Evolutionary conservation across 2,888 invertebrate genomes (phyloP).

Genomic region (Parnassius mnemosyne): DNA sequence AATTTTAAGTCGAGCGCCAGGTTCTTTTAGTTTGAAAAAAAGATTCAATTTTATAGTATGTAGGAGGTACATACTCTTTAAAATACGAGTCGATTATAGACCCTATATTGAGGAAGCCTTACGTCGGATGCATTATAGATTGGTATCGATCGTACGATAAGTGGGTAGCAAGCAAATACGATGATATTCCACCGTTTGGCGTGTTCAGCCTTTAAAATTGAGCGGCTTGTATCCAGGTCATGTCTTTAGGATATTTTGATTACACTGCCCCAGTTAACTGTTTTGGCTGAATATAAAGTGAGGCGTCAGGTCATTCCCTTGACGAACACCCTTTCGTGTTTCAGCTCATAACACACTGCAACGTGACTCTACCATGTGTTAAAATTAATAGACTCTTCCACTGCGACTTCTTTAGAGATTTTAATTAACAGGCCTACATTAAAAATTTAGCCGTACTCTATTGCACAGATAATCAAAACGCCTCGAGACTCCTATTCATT

Average conservation of each 20-base stretch:
- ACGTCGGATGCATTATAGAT: constrained; percentile 28
- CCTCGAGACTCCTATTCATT: constrained; percentile 19
- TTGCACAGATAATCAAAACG: constrained; percentile 15
- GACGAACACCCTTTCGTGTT: too few relatives aligned
- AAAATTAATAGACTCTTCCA: too few relatives aligned
- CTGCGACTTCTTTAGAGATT: too few relatives aligned
- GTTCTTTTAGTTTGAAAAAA: too few relatives aligned
- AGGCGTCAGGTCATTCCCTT: neutral
- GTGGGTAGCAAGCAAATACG: constrained; percentile 28
- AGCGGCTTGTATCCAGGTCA: constrained; percentile 9
- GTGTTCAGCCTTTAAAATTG: constrained; percentile 17
- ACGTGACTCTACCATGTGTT: too few relatives aligned
- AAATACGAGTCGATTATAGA: constrained; percentile 1
- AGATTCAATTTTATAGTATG: too few relatives aligned
- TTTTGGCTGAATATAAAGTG: constrained; percentile 7
- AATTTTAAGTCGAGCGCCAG: too few relatives aligned
- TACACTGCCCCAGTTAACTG: constrained; percentile 8
- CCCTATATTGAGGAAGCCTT: constrained; percentile 3
- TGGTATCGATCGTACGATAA: constrained; percentile 23
- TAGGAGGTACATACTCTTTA: too few relatives aligned
- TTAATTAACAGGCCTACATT: too few relatives aligned
- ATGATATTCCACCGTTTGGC: constrained; percentile 16
- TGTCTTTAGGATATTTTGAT: constrained; percentile 3
- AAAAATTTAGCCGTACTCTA: constrained; percentile 1
- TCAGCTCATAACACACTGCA: too few relatives aligned